These are phyloP conservation scores for Dasypolia templi DNA, from an alignment of 2,888 invertebrate genomes.

Conservation along the genomic window DNA sequence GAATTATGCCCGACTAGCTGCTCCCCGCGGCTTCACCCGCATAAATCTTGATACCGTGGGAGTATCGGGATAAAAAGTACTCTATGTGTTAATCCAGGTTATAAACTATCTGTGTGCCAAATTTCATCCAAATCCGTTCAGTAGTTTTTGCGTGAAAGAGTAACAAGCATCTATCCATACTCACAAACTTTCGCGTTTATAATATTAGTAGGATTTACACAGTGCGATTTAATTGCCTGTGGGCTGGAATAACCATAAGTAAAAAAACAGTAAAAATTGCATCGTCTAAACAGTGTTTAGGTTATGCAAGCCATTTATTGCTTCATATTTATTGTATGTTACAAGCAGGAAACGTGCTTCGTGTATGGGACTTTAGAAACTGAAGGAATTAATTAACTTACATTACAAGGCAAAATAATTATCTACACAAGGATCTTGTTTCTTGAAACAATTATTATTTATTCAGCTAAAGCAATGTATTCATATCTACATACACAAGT, in stretches of 20 bases:
- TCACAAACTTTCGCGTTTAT: too few species aligned
- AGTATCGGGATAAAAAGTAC: too few species aligned
- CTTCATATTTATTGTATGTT: background rate
- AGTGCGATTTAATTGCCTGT: background rate
- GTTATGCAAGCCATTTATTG: background rate
- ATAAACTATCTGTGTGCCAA: too few species aligned
- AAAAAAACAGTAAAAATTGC: background rate
- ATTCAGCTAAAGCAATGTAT: background rate
- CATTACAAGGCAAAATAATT: background rate
- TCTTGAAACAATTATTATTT: conserved; percentile 1
- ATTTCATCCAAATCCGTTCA: too few species aligned
- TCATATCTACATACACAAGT: background rate
- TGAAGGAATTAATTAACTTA: background rate
- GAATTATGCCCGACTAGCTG: background rate
- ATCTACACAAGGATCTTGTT: background rate
- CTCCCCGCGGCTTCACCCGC: too few species aligned
- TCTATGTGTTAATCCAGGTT: too few species aligned
- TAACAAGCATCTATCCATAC: too few species aligned
- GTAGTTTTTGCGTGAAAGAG: too few species aligned
- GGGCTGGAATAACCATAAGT: background rate
- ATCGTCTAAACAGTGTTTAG: background rate
- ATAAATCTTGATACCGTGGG: too few species aligned
- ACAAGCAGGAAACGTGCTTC: background rate
- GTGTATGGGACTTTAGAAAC: background rate
- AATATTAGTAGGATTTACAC: too few species aligned